Evolutionary conservation across 2,113 vertebrate species (phyloP), one percentile per base, ranked within the genome.

Genomic region (Uria aalge): DNA sequence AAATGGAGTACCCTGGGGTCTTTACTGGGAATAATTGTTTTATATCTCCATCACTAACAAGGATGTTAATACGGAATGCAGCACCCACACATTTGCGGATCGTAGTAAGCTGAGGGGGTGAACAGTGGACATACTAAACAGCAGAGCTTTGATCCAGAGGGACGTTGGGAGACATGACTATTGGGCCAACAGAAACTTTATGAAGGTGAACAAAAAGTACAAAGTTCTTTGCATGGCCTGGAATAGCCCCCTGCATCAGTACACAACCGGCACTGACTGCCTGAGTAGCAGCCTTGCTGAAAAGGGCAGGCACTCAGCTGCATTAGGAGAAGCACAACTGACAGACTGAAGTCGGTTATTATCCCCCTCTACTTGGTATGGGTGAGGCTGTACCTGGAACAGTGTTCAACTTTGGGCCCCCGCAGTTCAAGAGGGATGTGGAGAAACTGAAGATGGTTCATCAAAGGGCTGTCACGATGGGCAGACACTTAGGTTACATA

Each of bases 391-490:
- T 23, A 43, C 32, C 20, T 2, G 2, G 56, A 76, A 43, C 9
- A 41, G 8, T 4, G 26, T 36, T 81, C 18, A 71, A 11, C 11
- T 85, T 52, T 24, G 48, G 22, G 24, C 5, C 30, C 21, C 12
- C 1, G 0, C n/a, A 17, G 13, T 22, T 36, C 38, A 72, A 86
- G n/a, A 64, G 22, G 57, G 11, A 30, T 21, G 12, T 68, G 41
- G 23, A 81, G 26, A 66, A 76, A n/a, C 30, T 20, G 13, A 62
- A 73, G n/a, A 8, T 41, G 12, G 15, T 36, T 59, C 73, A 29
- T 53, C 2, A 0, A 84, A 74, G n/a, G n/a, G 47, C 53, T 74
- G n/a, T 36, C 73, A 93, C 1, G 0, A 24, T 34, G 8, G n/a
- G n/a, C 17, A 84, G 36, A 38, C 72, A 23, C 4, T 40, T 59